Evolutionary conservation across 2,797 vertebrate species (phyloP).

Genomic region (Schizothorax lantsangensis): DNA sequence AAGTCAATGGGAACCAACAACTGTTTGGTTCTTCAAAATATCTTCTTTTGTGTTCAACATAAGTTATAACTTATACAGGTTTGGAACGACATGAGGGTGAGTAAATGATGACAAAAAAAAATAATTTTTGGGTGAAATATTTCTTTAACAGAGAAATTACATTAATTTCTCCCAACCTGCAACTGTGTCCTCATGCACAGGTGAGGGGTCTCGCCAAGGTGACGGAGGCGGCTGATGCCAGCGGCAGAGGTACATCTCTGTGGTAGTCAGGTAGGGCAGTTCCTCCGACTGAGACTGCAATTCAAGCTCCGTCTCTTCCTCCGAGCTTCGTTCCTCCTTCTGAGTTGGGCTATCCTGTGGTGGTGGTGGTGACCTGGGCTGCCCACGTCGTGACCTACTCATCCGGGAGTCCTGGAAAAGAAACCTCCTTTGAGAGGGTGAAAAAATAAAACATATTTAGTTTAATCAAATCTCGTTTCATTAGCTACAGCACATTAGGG

Average conservation of each 20-base stretch:
- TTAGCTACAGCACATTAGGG: background rate
- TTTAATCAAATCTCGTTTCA: background rate
- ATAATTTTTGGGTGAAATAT: too few relatives aligned
- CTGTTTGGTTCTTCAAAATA: too few relatives aligned
- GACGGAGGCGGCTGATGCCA: constrained; percentile 88
- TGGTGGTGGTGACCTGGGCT: constrained; percentile 79
- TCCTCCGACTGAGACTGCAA: constrained; percentile 77
- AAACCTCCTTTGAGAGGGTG: constrained; percentile 74
- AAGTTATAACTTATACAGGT: too few relatives aligned
- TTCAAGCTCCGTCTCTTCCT: constrained; percentile 60
- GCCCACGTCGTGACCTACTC: constrained; percentile 81
- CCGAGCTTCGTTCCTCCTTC: constrained; percentile 77
- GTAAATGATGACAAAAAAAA: too few relatives aligned
- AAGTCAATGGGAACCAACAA: too few relatives aligned
- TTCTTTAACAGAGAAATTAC: background rate
- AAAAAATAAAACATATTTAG: background rate
- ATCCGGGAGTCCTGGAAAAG: constrained; percentile 72
- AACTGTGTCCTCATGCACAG: constrained; percentile 88
- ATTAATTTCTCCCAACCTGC: constrained; percentile 73
- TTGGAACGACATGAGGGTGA: too few relatives aligned
- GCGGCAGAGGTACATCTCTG: constrained; percentile 89
- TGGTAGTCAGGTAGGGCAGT: constrained; percentile 85
- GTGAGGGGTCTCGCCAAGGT: constrained; percentile 84
- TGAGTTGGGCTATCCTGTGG: constrained; percentile 77
- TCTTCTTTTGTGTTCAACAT: too few relatives aligned